Evolutionary conservation across 35 echinoderm and acorn worm genomes (phyloP).

Genomic region (Strongylocentrotus purpuratus): DNA sequence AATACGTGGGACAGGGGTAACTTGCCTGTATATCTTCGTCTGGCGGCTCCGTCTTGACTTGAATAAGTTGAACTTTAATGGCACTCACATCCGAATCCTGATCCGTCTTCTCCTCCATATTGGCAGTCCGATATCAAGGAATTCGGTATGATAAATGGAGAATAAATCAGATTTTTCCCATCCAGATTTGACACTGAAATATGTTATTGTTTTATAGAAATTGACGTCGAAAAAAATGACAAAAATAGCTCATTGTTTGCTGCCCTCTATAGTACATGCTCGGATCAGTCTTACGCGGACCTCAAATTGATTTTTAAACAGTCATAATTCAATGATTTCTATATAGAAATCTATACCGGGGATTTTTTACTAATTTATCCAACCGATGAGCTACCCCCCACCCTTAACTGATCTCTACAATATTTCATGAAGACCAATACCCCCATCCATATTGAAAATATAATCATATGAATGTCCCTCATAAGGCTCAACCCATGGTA

Average conservation of each 20-base stretch:
- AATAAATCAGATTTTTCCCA: background rate
- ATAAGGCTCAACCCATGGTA: too few relatives aligned
- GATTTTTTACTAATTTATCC: too few relatives aligned
- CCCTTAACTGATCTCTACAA: too few relatives aligned
- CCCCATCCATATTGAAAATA: too few relatives aligned
- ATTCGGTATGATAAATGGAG: background rate
- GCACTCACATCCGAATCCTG: constrained; percentile 27
- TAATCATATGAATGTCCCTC: too few relatives aligned
- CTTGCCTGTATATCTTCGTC: constrained; percentile 75
- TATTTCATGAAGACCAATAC: too few relatives aligned
- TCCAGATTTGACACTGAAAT: constrained; percentile 31
- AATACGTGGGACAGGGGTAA: background rate
- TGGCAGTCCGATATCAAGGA: background rate
- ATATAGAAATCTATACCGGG: too few relatives aligned
- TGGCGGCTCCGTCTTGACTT: constrained; percentile 71
- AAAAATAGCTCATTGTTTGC: constrained; percentile 34
- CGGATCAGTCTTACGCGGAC: too few relatives aligned
- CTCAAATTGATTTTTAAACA: too few relatives aligned
- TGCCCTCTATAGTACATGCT: background rate
- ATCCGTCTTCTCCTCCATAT: constrained; percentile 20
- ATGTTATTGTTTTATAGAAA: constrained; percentile 23
- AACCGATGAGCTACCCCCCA: too few relatives aligned
- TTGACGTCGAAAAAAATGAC: constrained; percentile 26
- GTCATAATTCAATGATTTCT: too few relatives aligned
- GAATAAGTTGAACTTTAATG: background rate